Percentiles rank a stretch among this genome's conserved stretches.
These are phyloP conservation scores for Athene cunicularia DNA, from an alignment of 2,113 vertebrate species.

Conservation along the genomic window DNA sequence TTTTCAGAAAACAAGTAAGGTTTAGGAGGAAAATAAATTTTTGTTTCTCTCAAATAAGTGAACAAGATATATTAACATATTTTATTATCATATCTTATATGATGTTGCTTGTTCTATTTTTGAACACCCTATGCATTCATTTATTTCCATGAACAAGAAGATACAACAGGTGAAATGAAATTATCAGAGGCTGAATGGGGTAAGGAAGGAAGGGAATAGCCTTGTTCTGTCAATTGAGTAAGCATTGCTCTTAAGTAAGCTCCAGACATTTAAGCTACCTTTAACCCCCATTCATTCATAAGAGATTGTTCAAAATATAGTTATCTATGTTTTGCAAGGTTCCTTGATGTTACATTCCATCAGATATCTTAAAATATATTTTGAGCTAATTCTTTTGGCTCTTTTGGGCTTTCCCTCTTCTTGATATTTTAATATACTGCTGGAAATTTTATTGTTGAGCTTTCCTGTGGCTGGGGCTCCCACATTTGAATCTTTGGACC, in stretches of 20 bases:
- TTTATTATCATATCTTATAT: background rate
- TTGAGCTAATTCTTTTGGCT: background rate
- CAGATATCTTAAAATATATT: background rate
- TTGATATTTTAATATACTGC: background rate
- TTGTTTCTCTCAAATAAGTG: background rate
- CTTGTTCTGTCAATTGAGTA: background rate
- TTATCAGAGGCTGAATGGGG: background rate
- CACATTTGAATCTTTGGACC: background rate
- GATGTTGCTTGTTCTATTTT: background rate
- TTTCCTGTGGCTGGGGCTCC: background rate
- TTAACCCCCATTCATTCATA: background rate
- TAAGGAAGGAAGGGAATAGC: background rate
- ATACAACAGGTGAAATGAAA: background rate
- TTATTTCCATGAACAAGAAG: background rate
- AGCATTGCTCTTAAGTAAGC: background rate
- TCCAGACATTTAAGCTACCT: background rate
- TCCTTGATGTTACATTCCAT: background rate
- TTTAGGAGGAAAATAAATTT: background rate
- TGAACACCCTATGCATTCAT: background rate
- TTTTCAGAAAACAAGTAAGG: background rate
- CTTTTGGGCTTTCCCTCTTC: background rate
- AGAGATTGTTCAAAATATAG: background rate
- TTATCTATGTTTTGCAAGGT: background rate
- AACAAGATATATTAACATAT: background rate
- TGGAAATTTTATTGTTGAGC: background rate